Base-by-base conservation (phyloP, 2,797 vertebrate species). In the Ambastaia sidthimunki region DNA sequence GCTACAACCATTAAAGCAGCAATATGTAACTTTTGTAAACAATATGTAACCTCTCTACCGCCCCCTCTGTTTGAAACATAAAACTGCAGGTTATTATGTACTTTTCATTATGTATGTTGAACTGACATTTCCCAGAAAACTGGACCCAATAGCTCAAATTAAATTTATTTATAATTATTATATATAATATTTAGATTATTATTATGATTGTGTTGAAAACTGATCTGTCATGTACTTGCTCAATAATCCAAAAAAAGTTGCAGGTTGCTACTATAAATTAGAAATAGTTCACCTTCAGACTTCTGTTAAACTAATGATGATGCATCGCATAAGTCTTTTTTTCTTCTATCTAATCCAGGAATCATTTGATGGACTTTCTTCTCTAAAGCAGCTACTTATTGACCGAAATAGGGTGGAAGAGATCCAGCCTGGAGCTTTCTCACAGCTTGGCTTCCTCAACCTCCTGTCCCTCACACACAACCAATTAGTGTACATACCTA, bases 401-500 rank as follows among this genome's bases (percentile, higher is more conserved):
- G 90, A 96, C 76, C 88, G 87, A 0, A 99, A 99, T 82, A 86
- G 84, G 0, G 92, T 99, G 34, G 94, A 98, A 72, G 97, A 99
- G 90, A 97, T 99, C 83, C 94, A 95, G 85, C 94, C 92, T 0
- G 97, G 97, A 4, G 94, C 96, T 7, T 99, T 98, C 80, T 88
- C 94, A 50, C 95, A 95, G 9, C 92, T 99, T 60, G 95, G 95
- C 0, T 94, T 94, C 69, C 95, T 99, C 80, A 93, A 92, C 80
- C 89, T 96, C 41, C 94, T 99, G 0, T 95, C 96, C 47, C 87
- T 99, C 47, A 95, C 94, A 7, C 92, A 93, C 31, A 98, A 98
- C 68, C 93, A 92, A 70, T 91, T 99, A 68, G 96, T 97, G 80
- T 98, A 96, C 86, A 92, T 99, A 82, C 97, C 97, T 0, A 94